phyloP scores from a whole-genome alignment of 2,113 vertebrate genomes.

The Dendropsophus ebraccatus region DNA sequence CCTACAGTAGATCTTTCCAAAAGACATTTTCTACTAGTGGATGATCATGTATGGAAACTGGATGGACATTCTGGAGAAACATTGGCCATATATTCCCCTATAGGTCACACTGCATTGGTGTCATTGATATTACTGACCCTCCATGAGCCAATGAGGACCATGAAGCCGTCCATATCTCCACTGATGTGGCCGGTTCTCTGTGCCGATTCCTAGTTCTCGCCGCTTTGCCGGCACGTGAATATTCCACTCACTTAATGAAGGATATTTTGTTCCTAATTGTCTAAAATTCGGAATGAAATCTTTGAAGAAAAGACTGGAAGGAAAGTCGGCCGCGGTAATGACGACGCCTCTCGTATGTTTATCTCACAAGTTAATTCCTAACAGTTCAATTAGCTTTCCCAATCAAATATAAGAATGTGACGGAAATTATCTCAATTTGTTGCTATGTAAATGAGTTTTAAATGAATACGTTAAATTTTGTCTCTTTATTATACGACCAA shows the following conservation, averaged over 20 bases:
- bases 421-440: constrained; percentile 8
- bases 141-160: not conserved
- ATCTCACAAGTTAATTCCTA: constrained; percentile 16
- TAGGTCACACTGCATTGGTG: no score
- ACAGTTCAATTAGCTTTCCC: constrained; percentile 23
- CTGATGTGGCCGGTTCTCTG: not conserved
- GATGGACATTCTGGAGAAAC: no score
- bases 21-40: no score
- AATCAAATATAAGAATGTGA: constrained; percentile 18
- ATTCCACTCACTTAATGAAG: constrained; percentile 12
- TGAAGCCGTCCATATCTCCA: not conserved
- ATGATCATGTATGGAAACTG: no score
- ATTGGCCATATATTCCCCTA: no score
- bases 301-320: not conserved
- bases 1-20: no score
- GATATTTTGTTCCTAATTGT: constrained; percentile 33
- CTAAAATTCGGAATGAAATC: not conserved
- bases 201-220: no score
- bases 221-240: not conserved
- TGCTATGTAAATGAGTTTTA: constrained; percentile 1
- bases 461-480: constrained; percentile 9
- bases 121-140: no score
- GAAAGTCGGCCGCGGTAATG: not conserved
- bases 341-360: not conserved
- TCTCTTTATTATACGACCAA: constrained; percentile 8